These are phyloP conservation scores for Eretmocerus hayati DNA, from an alignment of 2,888 invertebrate species.

Conservation along the genomic window DNA sequence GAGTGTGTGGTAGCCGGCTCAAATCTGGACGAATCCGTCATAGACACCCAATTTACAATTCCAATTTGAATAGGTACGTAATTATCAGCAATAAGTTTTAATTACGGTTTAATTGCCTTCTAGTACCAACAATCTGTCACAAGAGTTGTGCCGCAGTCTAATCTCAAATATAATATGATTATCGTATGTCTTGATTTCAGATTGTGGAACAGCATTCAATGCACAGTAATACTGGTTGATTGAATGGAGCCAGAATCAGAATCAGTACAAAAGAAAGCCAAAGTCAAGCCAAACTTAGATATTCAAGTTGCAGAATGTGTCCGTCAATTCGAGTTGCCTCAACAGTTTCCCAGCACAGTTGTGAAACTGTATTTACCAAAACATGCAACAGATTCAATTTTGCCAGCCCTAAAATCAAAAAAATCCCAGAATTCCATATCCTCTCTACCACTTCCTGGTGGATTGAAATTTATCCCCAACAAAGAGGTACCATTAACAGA, in stretches of 20 bases:
- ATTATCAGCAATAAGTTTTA: too few species aligned
- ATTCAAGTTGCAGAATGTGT: slow-evolving; percentile 25
- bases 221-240: too few species aligned
- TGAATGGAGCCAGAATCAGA: slow-evolving; percentile 12
- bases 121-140: too few species aligned
- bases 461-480: slow-evolving; percentile 18
- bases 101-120: too few species aligned
- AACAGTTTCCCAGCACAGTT: slow-evolving; percentile 31
- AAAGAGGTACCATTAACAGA: slow-evolving; percentile 15
- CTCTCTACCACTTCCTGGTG: slow-evolving; percentile 4
- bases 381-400: background rate
- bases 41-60: too few species aligned
- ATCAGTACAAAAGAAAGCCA: slow-evolving; percentile 5
- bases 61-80: too few species aligned
- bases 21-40: too few species aligned
- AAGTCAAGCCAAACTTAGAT: slow-evolving; percentile 6
- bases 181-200: too few species aligned
- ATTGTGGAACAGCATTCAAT: too few species aligned
- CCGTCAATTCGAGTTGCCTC: slow-evolving; percentile 32
- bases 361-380: slow-evolving; percentile 5
- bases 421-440: slow-evolving; percentile 8
- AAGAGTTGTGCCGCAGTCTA: too few species aligned
- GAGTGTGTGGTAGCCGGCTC: too few species aligned
- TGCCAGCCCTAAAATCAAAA: slow-evolving; percentile 1
- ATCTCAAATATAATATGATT: too few species aligned